Percentiles rank a stretch among this genome's conserved stretches.
Conservation (phyloP, 2,797 vertebrate species). For the Schizothorax lantsangensis region DNA sequence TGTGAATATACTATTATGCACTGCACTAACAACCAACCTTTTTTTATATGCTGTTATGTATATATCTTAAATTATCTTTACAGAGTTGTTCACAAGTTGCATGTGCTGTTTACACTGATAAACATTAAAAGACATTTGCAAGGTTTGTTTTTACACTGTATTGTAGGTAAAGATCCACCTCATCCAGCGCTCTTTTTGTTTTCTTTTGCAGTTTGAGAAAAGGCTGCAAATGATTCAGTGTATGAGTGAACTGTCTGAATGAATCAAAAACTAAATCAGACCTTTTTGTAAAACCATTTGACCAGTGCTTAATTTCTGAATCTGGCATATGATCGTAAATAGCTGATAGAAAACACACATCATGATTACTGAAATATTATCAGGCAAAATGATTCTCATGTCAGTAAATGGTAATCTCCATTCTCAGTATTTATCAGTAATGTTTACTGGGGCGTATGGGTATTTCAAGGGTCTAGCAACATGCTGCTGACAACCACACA, state of each 20-base stretch:
- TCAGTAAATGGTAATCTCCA: background rate
- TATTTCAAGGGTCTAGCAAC: background rate
- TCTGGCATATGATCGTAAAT: background rate
- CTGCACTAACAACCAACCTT: background rate
- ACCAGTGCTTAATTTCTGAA: background rate
- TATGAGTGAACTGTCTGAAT: background rate
- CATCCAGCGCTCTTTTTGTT: background rate
- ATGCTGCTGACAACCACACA: background rate
- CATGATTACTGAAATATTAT: conserved; percentile 8
- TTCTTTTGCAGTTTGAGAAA: background rate
- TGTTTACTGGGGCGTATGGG: background rate
- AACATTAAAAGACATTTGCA: background rate
- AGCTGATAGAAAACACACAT: background rate
- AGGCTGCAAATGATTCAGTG: background rate
- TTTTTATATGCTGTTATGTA: background rate
- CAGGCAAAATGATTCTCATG: background rate
- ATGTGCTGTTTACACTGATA: background rate
- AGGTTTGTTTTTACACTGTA: background rate
- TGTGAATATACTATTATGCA: background rate
- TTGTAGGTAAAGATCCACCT: background rate
- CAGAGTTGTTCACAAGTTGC: background rate
- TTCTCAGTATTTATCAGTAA: background rate
- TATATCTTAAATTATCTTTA: background rate
- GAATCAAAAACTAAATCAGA: background rate
- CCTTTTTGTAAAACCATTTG: background rate